Evolutionary conservation across 2,797 vertebrate genomes (phyloP), one percentile per base, ranked within the genome.

Genomic region (Nannoperca australis): DNA sequence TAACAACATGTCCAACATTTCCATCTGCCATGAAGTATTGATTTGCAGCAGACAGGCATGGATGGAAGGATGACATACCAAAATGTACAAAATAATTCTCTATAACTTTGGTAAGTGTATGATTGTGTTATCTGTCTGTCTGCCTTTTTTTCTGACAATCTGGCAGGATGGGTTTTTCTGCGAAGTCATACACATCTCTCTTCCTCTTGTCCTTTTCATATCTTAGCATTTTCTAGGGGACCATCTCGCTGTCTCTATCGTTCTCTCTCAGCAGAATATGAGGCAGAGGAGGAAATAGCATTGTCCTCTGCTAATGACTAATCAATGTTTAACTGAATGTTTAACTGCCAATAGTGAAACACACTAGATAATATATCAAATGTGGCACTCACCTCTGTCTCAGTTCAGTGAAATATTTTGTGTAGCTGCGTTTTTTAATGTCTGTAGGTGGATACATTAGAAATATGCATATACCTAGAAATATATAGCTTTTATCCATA

Each of bases 111-210:
- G 60, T 75, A 64, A 71, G 56, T 62, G 38, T 32, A 65, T 70
- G 65, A 79, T 86, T 78, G 64, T 71, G 24, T 82, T 86, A 86
- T 81, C 73, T 51, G 53, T 55, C 66, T 76, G 72, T 38, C 53
- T 62, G 65, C 12, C 42, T 60, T 49, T 71, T 59, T 78, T 45
- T 65, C 36, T 22, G 50, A 76, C 70, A 79, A 5, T 86, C 59
- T 66, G 47, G 30, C 50, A 30, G 34, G 54, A 54, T 55, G 79
- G 49, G 13, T 76, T 77, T 77, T 40, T 44, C 56, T 15, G 36
- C 7, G 59, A 30, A 69, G 56, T 34, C 40, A 63, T 51, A 18
- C 22, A n/a, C 24, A 27, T 56, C 44, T 47, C 24, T 47, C 7
- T 32, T 55, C 12, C 12, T 30, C 7, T 3, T 64, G 38, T 67